Evolutionary conservation across 2,888 invertebrate genomes (phyloP).

Genomic region (Melieria omissa): DNA sequence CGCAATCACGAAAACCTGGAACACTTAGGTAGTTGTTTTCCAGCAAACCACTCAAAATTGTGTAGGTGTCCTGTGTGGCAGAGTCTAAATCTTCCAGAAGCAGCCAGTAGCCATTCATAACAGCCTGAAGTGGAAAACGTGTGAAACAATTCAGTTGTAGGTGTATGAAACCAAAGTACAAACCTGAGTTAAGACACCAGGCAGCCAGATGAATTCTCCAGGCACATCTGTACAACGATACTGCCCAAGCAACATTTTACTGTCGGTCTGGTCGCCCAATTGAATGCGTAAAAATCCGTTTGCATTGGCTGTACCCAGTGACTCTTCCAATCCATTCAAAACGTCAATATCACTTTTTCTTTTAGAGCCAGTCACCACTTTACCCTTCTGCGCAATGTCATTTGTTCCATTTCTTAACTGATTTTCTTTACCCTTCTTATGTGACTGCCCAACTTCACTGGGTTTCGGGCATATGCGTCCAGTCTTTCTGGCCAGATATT

Average conservation of each 20-base stretch:
- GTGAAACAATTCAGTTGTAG: slow-evolving; percentile 6
- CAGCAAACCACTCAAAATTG: slow-evolving; percentile 84
- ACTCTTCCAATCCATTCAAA: slow-evolving; percentile 42
- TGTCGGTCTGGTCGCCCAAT: slow-evolving; percentile 96
- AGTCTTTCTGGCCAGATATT: slow-evolving; percentile 84
- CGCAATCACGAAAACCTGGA: slow-evolving; percentile 87
- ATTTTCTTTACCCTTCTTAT: slow-evolving; percentile 17
- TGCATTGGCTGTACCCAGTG: slow-evolving; percentile 23
- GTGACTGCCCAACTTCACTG: slow-evolving; percentile 48
- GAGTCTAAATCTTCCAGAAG: slow-evolving; percentile 95
- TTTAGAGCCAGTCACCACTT: slow-evolving; percentile 43
- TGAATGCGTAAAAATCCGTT: slow-evolving; percentile 85
- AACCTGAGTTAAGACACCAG: slow-evolving; percentile 90
- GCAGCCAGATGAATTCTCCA: slow-evolving; percentile 96
- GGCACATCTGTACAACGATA: slow-evolving; percentile 92
- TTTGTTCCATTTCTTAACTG: slow-evolving; percentile 27
- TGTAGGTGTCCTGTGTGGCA: slow-evolving; percentile 92
- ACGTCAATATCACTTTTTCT: slow-evolving; percentile 48
- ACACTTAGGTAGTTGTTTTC: slow-evolving; percentile 85
- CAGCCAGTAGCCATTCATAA: slow-evolving; percentile 88
- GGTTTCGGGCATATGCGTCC: slow-evolving; percentile 69
- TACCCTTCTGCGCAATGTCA: slow-evolving; percentile 11
- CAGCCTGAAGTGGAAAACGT: slow-evolving; percentile 69
- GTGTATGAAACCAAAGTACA: slow-evolving; percentile 13
- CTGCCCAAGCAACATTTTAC: slow-evolving; percentile 89